Percentiles rank a stretch among this genome's conserved stretches.
phyloP scores from a whole-genome alignment of 1,140 invertebrate species.

The Aphelenchoides fujianensis region DNA sequence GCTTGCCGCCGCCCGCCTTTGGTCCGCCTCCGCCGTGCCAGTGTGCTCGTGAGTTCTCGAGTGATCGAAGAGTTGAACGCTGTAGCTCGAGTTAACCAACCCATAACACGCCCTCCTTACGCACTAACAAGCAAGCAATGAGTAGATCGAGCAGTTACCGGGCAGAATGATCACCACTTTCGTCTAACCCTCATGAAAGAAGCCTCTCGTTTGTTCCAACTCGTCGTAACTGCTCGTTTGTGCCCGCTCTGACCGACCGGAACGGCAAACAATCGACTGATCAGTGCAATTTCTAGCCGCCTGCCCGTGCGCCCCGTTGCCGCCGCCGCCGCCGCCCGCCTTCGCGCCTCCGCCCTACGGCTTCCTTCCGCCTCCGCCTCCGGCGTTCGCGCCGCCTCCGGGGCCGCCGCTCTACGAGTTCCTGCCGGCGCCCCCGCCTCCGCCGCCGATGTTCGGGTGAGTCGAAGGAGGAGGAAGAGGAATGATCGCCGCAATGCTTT shows the following conservation, averaged over 20 bases:
- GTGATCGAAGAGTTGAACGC: background rate
- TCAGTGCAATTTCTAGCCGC: background rate
- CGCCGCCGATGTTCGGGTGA: no score
- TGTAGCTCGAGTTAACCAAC: background rate
- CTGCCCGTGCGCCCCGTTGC: background rate
- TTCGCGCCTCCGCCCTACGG: background rate
- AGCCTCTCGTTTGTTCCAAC: background rate
- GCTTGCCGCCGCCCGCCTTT: background rate
- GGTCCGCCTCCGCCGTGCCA: background rate
- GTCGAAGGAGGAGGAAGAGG: no score
- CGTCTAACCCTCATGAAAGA: no score
- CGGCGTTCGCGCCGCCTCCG: background rate
- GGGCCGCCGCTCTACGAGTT: background rate
- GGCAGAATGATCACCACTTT: background rate
- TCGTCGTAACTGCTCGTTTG: background rate
- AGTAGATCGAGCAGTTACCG: background rate
- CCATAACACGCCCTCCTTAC: background rate
- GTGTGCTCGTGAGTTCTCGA: background rate
- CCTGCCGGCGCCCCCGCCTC: no score
- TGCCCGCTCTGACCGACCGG: background rate
- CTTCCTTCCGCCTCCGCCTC: background rate
- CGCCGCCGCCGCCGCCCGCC: background rate
- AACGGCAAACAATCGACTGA: background rate
- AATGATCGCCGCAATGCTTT: no score
- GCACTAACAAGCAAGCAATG: background rate